Percentiles rank a stretch among this genome's conserved stretches.
Conservation (phyloP, 2,797 vertebrate genomes). For the Lemur catta region DNA sequence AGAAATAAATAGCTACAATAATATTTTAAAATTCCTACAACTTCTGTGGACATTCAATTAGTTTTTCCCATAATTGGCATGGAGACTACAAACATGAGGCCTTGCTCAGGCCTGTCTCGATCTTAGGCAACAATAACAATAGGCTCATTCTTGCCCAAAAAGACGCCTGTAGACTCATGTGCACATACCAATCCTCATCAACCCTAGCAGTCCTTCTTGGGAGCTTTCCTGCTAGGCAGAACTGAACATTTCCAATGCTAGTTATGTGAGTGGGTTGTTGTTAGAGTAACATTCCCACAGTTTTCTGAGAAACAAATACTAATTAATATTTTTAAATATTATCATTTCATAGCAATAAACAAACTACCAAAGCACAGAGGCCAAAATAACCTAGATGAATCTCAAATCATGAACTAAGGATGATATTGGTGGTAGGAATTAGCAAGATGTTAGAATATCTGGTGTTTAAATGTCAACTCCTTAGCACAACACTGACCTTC, state of each 20-base stretch:
- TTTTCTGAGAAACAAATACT: neutral
- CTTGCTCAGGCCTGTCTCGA: neutral
- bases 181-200: neutral
- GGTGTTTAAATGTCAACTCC: neutral
- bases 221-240: neutral
- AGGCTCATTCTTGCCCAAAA: neutral
- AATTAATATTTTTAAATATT: slow-evolving; percentile 10
- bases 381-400: neutral
- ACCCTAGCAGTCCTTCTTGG: neutral
- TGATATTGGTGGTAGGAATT: neutral
- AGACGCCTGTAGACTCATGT: neutral
- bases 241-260: neutral
- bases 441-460: neutral
- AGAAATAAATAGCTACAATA: neutral
- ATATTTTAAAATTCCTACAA: neutral
- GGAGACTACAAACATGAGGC: neutral
- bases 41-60: neutral
- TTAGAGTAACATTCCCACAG: neutral
- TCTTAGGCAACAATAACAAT: neutral
- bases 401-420: neutral
- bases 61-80: neutral
- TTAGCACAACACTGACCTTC: neutral
- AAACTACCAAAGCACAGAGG: slow-evolving; percentile 2
- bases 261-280: neutral
- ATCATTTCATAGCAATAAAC: neutral